These are phyloP conservation scores for Melinaea marsaeus DNA, from an alignment of 2,888 invertebrate species.

Conservation along the genomic window DNA sequence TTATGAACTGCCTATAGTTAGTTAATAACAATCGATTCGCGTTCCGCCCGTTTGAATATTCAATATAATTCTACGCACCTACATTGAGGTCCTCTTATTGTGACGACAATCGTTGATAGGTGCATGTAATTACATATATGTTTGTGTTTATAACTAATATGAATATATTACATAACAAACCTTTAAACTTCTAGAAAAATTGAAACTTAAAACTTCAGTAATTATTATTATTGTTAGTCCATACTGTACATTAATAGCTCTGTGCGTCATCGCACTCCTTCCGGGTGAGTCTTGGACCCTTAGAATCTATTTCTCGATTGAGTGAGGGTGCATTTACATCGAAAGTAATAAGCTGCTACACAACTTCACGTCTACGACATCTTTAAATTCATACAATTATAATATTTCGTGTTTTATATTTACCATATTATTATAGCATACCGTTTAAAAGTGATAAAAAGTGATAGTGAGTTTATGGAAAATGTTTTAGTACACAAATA, in stretches of 20 bases:
- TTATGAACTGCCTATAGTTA: conserved; percentile 11
- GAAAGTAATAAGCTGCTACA: conserved; percentile 6
- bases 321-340: conserved; percentile 54
- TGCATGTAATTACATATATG: neutral
- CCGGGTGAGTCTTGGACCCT: conserved; percentile 58
- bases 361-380: too few relatives aligned
- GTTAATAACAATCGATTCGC: neutral
- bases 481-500: too few relatives aligned
- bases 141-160: too few relatives aligned
- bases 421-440: too few relatives aligned
- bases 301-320: conserved; percentile 62
- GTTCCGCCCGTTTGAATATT: neutral
- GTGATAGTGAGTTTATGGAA: too few relatives aligned
- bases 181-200: too few relatives aligned
- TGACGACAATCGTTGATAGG: neutral
- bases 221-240: conserved; percentile 10
- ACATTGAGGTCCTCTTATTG: neutral
- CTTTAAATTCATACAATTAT: too few relatives aligned
- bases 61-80: neutral
- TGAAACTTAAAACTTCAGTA: neutral
- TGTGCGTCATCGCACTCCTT: conserved; percentile 39
- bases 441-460: too few relatives aligned
- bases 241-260: conserved; percentile 30
- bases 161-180: too few relatives aligned
- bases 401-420: too few relatives aligned